These are phyloP conservation scores for Orthosia gothica DNA, from an alignment of 2,888 invertebrate species.

Conservation along the genomic window DNA sequence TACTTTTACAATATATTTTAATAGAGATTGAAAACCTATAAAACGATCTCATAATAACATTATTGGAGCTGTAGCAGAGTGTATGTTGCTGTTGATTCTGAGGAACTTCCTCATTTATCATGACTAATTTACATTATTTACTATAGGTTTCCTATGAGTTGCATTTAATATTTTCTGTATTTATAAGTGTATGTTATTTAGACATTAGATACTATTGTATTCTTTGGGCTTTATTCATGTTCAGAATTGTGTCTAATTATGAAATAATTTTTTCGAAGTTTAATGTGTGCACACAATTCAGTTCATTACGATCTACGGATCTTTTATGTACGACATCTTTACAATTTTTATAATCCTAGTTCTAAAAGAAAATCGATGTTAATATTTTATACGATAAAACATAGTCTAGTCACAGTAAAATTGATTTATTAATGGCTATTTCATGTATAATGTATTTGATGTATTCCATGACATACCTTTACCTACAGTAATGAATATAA, in stretches of 20 bases:
- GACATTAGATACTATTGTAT: conserved; percentile 52
- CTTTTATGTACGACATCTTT: conserved; percentile 42
- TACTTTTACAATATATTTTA: conserved; percentile 42
- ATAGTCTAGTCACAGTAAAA: conserved; percentile 72
- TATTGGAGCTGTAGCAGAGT: conserved; percentile 31
- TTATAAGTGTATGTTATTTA: conserved; percentile 63
- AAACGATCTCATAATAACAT: conserved; percentile 63
- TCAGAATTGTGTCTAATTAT: conserved; percentile 28
- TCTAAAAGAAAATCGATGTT: conserved; percentile 63
- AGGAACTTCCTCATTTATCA: conserved; percentile 41
- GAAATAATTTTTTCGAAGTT: conserved; percentile 31
- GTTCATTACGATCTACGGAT: conserved; percentile 34
- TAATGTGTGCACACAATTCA: conserved; percentile 37
- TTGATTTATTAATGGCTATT: conserved; percentile 52
- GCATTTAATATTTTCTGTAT: conserved; percentile 69
- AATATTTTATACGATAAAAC: conserved; percentile 65
- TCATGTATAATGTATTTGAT: conserved; percentile 54
- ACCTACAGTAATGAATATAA: conserved; percentile 45
- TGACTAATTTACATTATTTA: conserved; percentile 53
- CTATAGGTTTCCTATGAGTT: conserved; percentile 71
- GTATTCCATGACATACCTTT: conserved; percentile 67
- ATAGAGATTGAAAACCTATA: conserved; percentile 55
- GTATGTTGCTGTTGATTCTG: conserved; percentile 41
- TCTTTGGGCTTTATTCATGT: conserved; percentile 52
- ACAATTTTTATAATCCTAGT: conserved; percentile 65